A percentile compares a stretch with the other conserved stretches of the same genome.
phyloP scores from a whole-genome alignment of 2,113 vertebrate genomes.

The Elanus axillaris region DNA sequence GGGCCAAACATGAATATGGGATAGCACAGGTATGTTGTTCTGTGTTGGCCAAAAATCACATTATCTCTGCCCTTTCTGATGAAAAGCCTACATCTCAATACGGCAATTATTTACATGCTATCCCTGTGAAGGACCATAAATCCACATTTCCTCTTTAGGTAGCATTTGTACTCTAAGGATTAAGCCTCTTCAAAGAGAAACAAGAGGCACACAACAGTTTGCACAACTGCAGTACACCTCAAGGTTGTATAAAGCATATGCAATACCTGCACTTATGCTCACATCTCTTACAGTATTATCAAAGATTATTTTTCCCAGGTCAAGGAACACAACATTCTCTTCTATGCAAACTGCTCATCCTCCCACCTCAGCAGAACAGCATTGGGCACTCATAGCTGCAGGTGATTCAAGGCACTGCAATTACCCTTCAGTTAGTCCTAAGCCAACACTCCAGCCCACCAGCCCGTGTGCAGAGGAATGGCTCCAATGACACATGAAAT shows the following conservation, averaged over 20 bases:
- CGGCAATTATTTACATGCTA: rapidly evolving
- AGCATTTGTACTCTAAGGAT: background rate
- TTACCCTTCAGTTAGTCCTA: background rate
- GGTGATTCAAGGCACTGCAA: background rate
- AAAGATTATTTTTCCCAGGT: background rate
- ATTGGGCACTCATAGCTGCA: background rate
- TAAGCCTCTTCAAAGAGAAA: background rate
- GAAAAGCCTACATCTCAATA: background rate
- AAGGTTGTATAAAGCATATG: background rate
- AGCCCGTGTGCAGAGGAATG: background rate
- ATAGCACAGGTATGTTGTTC: background rate
- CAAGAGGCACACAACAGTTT: background rate
- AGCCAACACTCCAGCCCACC: background rate
- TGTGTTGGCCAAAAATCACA: background rate
- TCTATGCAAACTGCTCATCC: background rate
- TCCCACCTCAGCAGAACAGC: background rate
- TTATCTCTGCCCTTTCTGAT: background rate
- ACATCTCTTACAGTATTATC: background rate
- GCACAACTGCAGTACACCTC: background rate
- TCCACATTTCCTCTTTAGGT: background rate
- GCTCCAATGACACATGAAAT: conserved; percentile 55
- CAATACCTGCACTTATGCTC: background rate
- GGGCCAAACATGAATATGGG: rapidly evolving
- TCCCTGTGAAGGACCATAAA: background rate
- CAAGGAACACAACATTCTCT: background rate